Conservation (phyloP, 2,113 vertebrate species). For the Ctenodactylus gundi region DNA sequence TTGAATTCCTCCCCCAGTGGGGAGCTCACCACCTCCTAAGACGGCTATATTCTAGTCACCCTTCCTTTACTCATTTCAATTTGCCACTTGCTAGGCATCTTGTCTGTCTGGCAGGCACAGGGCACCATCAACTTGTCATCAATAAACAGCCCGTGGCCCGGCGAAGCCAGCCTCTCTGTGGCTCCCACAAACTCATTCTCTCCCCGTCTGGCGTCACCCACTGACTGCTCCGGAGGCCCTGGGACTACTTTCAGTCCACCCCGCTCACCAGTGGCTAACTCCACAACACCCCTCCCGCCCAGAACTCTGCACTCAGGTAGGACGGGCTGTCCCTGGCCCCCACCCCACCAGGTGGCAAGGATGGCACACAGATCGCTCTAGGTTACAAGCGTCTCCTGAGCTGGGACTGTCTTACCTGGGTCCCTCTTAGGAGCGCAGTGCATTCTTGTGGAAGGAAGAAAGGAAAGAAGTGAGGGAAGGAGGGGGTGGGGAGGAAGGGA, state of each 20-base stretch:
- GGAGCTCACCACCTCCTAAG: background rate
- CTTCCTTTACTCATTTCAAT: background rate
- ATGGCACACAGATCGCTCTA: background rate
- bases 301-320: background rate
- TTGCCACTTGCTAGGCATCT: background rate
- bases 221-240: background rate
- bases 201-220: background rate
- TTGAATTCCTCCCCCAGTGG: background rate
- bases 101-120: background rate
- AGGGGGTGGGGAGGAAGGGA: too few relatives aligned
- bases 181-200: background rate
- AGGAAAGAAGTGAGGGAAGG: background rate
- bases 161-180: background rate
- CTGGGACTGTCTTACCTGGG: background rate
- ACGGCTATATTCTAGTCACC: too few relatives aligned
- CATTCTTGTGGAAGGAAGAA: background rate
- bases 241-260: background rate
- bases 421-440: background rate
- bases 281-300: fast-evolving
- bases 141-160: background rate
- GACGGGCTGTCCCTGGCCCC: background rate
- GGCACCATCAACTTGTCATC: background rate
- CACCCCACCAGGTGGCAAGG: background rate
- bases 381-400: too few relatives aligned
- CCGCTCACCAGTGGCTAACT: background rate